Conservation (phyloP, 2,888 invertebrate genomes). For the Hirtodrosophila duncani region DNA sequence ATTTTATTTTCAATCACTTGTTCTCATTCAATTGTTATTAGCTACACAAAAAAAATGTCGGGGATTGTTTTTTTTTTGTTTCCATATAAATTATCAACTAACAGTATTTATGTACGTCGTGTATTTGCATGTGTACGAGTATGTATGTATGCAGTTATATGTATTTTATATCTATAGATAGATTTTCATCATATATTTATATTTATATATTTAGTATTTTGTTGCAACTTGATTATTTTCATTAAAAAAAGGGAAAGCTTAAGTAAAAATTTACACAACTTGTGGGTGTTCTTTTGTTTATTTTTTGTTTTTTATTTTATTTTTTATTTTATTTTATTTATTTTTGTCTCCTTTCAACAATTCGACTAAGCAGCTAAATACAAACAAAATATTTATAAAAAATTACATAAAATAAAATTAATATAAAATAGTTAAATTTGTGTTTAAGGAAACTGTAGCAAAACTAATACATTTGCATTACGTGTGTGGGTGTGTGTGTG, state of each 20-base stretch:
- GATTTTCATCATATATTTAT: slow-evolving; percentile 5
- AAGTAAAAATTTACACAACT: slow-evolving; percentile 5
- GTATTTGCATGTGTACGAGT: slow-evolving; percentile 23
- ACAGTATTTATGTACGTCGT: slow-evolving; percentile 51
- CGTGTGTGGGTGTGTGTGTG: too few species aligned
- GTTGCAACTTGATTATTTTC: not conserved
- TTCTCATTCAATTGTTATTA: slow-evolving; percentile 64
- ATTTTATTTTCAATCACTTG: slow-evolving; percentile 69
- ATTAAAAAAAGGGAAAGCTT: not conserved
- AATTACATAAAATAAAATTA: too few species aligned
- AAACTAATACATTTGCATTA: too few species aligned
- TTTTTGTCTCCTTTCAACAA: too few species aligned
- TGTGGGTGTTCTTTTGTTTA: not conserved
- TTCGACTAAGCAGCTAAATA: too few species aligned
- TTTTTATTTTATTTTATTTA: not conserved
- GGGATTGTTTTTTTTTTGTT: slow-evolving; percentile 20
- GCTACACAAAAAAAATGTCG: slow-evolving; percentile 58
- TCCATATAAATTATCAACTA: slow-evolving; percentile 49
- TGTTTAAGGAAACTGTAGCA: too few species aligned
- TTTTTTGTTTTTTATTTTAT: not conserved
- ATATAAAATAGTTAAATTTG: too few species aligned
- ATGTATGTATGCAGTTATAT: slow-evolving; percentile 5
- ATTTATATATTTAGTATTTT: slow-evolving; percentile 12
- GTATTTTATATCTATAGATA: not conserved
- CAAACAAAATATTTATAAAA: too few species aligned